phyloP scores from a whole-genome alignment of 2,888 invertebrate species.

The Siphonodentalium dalli region DNA sequence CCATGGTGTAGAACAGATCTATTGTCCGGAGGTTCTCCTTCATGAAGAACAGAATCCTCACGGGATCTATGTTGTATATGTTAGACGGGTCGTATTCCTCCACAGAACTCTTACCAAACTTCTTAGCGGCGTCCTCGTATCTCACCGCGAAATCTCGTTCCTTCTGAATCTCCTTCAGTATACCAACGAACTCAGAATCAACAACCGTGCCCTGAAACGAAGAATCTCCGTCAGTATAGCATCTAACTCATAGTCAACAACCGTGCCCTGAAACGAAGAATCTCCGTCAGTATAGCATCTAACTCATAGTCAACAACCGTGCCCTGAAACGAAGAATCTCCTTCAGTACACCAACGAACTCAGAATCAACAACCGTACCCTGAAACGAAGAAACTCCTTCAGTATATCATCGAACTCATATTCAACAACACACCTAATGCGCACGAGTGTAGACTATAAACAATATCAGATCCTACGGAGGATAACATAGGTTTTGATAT shows the following conservation, averaged over 20 bases:
- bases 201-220: constrained; percentile 56
- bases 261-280: constrained; percentile 52
- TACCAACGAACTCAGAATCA: constrained; percentile 48
- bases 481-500: too few species aligned
- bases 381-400: too few species aligned
- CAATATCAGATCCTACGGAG: too few species aligned
- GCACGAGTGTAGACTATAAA: too few species aligned
- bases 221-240: constrained; percentile 41
- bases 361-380: constrained; percentile 56
- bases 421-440: too few species aligned
- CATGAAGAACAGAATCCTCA: constrained; percentile 51
- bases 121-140: constrained; percentile 41
- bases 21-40: constrained; percentile 54
- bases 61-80: constrained; percentile 53
- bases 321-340: constrained; percentile 51
- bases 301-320: constrained; percentile 57
- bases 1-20: constrained; percentile 48
- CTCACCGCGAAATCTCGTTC: constrained; percentile 39
- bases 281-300: constrained; percentile 39
- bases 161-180: constrained; percentile 42
- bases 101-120: constrained; percentile 28
- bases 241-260: constrained; percentile 57
- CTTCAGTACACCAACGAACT: constrained; percentile 46
- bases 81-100: constrained; percentile 29
- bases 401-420: too few species aligned